A percentile compares a stretch with the other conserved stretches of the same genome.
These are phyloP conservation scores for Leptopilina syphax DNA, from an alignment of 2,888 invertebrate genomes.

Conservation along the genomic window DNA sequence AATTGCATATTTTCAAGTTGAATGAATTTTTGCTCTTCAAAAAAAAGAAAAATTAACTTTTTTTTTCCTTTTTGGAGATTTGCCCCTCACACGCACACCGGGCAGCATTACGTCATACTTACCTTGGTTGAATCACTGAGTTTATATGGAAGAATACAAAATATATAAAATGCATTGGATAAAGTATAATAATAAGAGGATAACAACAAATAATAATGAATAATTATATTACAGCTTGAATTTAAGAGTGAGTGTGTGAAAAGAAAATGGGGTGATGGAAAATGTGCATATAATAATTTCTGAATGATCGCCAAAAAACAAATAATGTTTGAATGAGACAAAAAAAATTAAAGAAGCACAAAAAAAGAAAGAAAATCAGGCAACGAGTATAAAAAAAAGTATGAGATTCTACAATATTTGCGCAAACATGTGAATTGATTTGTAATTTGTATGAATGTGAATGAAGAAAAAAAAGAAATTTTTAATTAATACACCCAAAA, in stretches of 20 bases:
- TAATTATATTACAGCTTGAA: conserved; percentile 75
- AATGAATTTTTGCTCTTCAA: conserved; percentile 20
- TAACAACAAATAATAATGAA: conserved; percentile 73
- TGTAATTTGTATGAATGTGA: conserved; percentile 48
- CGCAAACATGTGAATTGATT: conserved; percentile 43
- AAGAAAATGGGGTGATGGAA: conserved; percentile 54
- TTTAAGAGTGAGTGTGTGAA: conserved; percentile 70
- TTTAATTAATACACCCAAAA: conserved; percentile 38
- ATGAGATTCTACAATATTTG: conserved; percentile 57
- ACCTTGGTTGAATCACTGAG: conserved; percentile 68
- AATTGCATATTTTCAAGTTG: background rate
- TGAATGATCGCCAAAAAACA: conserved; percentile 18
- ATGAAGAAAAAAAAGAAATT: conserved; percentile 41
- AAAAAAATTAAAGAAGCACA: conserved; percentile 10
- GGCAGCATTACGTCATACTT: conserved; percentile 70
- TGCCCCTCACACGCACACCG: conserved; percentile 63
- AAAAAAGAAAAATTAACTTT: background rate
- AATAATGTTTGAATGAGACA: conserved; percentile 1
- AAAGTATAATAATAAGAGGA: conserved; percentile 76
- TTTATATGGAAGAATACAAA: conserved; percentile 69
- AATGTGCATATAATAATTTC: conserved; percentile 46
- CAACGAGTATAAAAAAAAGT: conserved; percentile 49
- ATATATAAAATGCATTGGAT: conserved; percentile 75
- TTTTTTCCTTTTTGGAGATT: conserved; percentile 45
- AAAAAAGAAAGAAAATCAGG: conserved; percentile 39